Conservation (phyloP, 2,797 vertebrate genomes). For the Aeoliscus strigatus region DNA sequence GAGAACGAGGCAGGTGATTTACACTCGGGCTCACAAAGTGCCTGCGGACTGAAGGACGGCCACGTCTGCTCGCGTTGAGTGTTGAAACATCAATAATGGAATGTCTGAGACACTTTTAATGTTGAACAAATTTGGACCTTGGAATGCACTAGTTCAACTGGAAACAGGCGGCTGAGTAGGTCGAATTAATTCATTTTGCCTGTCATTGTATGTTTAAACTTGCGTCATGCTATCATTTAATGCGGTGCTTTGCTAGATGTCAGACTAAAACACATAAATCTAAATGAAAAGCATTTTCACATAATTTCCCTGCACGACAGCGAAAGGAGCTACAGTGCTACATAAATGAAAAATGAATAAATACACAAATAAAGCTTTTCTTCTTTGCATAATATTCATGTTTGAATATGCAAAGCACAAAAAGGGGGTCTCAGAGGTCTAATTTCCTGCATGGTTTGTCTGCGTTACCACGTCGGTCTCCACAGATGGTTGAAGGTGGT, state of each 20-base stretch:
- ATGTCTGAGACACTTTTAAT: conserved; percentile 23
- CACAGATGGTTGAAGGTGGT: too few species aligned
- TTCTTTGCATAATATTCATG: conserved; percentile 40
- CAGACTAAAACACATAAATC: conserved; percentile 38
- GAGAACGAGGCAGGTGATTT: conserved; percentile 17
- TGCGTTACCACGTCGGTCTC: too few species aligned
- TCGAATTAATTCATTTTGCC: conserved; percentile 50
- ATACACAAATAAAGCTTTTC: too few species aligned
- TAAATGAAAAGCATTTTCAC: conserved; percentile 55
- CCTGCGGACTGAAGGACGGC: not conserved
- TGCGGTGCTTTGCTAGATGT: conserved; percentile 47
- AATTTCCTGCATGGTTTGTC: conserved; percentile 6
- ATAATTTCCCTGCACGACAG: conserved; percentile 32
- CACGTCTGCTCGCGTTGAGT: conserved; percentile 11
- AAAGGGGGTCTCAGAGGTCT: conserved; percentile 22
- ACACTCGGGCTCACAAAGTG: conserved; percentile 10
- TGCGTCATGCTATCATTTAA: conserved; percentile 40
- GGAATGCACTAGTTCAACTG: conserved; percentile 47
- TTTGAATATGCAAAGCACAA: conserved; percentile 40
- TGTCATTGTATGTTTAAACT: conserved; percentile 40
- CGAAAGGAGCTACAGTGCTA: conserved; percentile 12
- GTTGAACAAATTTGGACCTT: conserved; percentile 33
- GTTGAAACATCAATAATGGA: conserved; percentile 28
- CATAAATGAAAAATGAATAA: too few species aligned
- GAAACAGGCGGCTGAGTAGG: conserved; percentile 28